Conservation (phyloP, 2,888 invertebrate species). For the Panzeria rudis region DNA sequence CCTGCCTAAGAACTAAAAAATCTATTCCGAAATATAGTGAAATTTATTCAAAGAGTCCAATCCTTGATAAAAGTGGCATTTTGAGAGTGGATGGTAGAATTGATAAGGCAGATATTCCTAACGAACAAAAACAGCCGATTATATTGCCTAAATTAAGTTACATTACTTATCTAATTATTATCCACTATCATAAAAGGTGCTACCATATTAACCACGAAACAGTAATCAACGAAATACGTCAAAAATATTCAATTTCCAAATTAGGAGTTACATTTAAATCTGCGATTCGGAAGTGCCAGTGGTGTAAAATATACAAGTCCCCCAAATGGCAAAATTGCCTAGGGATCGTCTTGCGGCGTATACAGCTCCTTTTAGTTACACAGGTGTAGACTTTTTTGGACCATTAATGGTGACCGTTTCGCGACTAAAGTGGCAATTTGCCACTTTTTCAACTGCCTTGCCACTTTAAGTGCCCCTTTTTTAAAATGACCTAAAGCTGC, state of each 20-base stretch:
- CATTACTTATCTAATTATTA: conserved; percentile 26
- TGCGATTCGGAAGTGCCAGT: conserved; percentile 15
- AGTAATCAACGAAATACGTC: no score
- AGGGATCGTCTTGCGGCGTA: conserved; percentile 12
- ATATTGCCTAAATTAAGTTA: conserved; percentile 55
- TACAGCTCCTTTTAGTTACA: conserved; percentile 8
- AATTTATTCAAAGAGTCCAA: conserved; percentile 35
- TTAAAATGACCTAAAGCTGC: no score
- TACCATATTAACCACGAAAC: conserved; percentile 47
- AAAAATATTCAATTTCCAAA: conserved; percentile 37
- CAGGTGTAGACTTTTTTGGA: conserved; percentile 59
- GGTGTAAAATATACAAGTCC: conserved; percentile 41
- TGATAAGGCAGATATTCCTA: conserved; percentile 17
- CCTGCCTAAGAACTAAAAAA: background rate
- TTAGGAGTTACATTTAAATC: conserved; percentile 37
- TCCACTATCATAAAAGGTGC: conserved; percentile 41
- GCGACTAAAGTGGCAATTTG: no score
- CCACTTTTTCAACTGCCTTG: no score
- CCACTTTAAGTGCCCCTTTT: no score
- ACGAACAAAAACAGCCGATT: conserved; percentile 48
- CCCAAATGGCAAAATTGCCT: conserved; percentile 37
- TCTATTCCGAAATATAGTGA: conserved; percentile 30
- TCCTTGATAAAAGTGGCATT: conserved; percentile 39
- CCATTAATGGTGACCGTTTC: no score
- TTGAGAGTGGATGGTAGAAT: conserved; percentile 56